These are phyloP conservation scores for Hiodon tergisus DNA, from an alignment of 2,113 vertebrate species.

Conservation along the genomic window DNA sequence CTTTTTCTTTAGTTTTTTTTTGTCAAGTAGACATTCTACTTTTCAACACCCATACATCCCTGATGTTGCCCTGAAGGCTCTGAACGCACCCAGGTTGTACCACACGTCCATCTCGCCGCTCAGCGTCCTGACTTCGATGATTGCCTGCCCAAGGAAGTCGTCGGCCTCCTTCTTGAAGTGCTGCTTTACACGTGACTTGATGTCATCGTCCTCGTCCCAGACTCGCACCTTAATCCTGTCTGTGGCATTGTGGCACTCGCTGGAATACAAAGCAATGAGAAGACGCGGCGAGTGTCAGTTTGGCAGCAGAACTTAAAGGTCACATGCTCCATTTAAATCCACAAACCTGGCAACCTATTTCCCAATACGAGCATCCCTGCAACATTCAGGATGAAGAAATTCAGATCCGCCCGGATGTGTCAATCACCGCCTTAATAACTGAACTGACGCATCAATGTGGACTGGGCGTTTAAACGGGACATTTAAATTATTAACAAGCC, in stretches of 20 bases:
- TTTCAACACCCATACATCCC: neutral
- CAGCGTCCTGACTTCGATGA: constrained; percentile 93
- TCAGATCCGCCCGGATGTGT: constrained; percentile 14
- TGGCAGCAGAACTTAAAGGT: constrained; percentile 28
- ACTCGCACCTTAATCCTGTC: constrained; percentile 97
- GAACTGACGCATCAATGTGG: constrained; percentile 2
- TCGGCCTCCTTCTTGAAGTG: constrained; percentile 97
- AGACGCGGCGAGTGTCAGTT: neutral
- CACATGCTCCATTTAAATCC: constrained; percentile 31
- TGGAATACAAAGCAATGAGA: constrained; percentile 42
- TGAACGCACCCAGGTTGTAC: constrained; percentile 87
- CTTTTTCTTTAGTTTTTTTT: too few species aligned
- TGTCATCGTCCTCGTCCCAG: constrained; percentile 98
- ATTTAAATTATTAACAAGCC: constrained; percentile 22
- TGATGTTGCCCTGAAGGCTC: neutral
- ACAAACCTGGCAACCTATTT: constrained; percentile 20
- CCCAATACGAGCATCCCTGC: neutral
- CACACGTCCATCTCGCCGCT: constrained; percentile 98
- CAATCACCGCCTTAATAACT: constrained; percentile 1
- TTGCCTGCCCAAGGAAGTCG: constrained; percentile 94
- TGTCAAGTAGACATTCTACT: neutral
- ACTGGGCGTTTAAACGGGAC: constrained; percentile 17
- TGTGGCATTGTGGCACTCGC: constrained; percentile 96
- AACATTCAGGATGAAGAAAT: neutral
- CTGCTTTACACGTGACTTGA: constrained; percentile 95